phyloP scores from a whole-genome alignment of 2,113 vertebrate species.

The Carettochelys insculpta region DNA sequence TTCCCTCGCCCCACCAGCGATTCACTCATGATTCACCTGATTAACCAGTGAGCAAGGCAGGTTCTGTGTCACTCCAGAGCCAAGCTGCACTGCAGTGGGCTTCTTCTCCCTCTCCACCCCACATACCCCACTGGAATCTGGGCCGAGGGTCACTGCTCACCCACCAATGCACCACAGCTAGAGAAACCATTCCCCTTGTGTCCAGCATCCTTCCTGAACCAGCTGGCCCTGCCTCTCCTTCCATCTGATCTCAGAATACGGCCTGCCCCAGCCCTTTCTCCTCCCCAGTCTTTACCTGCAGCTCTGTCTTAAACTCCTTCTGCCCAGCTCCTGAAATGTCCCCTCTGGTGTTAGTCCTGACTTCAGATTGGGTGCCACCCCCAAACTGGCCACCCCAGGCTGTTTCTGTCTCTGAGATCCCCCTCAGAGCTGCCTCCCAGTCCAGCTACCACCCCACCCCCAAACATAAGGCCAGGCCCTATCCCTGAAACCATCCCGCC shows the following conservation, averaged over 20 bases:
- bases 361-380: neutral
- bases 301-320: slow-evolving; percentile 15
- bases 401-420: neutral
- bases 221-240: neutral
- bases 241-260: neutral
- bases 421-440: neutral
- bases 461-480: slow-evolving; percentile 5
- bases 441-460: neutral
- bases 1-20: slow-evolving; percentile 12
- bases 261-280: slow-evolving; percentile 19
- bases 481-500: slow-evolving; percentile 18
- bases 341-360: slow-evolving; percentile 8
- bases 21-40: slow-evolving; percentile 45
- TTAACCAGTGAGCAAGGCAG: neutral
- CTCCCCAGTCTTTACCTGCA: slow-evolving; percentile 27
- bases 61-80: slow-evolving; percentile 33
- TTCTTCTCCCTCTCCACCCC: neutral
- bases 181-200: neutral
- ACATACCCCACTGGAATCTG: neutral
- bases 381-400: neutral
- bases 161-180: slow-evolving; percentile 48
- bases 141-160: slow-evolving; percentile 52
- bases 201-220: neutral
- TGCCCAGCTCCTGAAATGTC: slow-evolving; percentile 14
- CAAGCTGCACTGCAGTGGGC: slow-evolving; percentile 30